Percentiles rank a stretch among this genome's conserved stretches.
Conservation (phyloP, 2,888 invertebrate species). For the Agrochola litura region DNA sequence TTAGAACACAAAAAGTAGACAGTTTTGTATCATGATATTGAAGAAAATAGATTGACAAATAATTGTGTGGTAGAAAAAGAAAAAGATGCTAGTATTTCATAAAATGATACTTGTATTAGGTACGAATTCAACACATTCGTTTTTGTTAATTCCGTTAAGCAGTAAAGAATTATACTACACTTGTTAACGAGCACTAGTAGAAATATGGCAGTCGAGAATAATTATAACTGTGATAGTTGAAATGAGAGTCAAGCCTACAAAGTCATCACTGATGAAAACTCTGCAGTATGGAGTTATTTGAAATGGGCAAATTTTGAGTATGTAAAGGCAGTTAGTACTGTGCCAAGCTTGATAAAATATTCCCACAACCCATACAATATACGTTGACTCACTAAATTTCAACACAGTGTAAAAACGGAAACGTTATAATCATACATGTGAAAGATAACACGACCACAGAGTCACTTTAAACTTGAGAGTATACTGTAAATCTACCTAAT, state of each 20-base stretch:
- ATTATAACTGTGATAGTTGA: slow-evolving; percentile 1
- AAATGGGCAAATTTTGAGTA: slow-evolving; percentile 1
- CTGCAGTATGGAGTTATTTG: background rate
- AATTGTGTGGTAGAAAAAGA: slow-evolving; percentile 17
- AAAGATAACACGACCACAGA: slow-evolving; percentile 11
- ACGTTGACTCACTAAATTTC: slow-evolving; percentile 30
- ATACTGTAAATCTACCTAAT: background rate
- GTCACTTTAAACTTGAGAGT: background rate
- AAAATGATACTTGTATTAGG: background rate
- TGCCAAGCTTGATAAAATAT: background rate
- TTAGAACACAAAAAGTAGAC: slow-evolving; percentile 27
- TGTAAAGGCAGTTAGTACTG: background rate
- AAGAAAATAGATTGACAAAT: slow-evolving; percentile 48
- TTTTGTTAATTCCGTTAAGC: slow-evolving; percentile 7
- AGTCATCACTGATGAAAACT: background rate
- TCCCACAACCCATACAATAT: background rate
- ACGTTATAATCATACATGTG: background rate
- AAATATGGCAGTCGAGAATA: background rate
- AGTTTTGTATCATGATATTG: slow-evolving; percentile 22
- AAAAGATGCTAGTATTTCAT: slow-evolving; percentile 5
- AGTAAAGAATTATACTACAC: background rate
- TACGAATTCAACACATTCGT: background rate
- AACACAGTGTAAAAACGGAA: slow-evolving; percentile 19
- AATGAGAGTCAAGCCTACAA: slow-evolving; percentile 13
- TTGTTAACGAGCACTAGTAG: background rate